phyloP scores from a whole-genome alignment of 2,888 invertebrate genomes.

The Belgica antarctica region DNA sequence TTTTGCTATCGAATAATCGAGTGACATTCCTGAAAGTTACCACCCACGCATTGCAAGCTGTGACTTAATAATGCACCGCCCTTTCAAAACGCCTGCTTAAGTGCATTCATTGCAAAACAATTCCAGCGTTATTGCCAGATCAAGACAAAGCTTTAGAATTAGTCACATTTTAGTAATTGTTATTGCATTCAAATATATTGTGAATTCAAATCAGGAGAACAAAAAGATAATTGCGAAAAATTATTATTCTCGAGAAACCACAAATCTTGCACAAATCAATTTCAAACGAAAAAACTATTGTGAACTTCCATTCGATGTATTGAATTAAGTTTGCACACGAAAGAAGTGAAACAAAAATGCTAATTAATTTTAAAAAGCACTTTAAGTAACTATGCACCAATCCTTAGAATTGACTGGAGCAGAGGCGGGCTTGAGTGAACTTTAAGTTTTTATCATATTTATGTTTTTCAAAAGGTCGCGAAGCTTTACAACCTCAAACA shows the following conservation, averaged over 20 bases:
- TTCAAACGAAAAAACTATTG: background rate
- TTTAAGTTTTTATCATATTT: too few relatives aligned
- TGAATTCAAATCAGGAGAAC: background rate
- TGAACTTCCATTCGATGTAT: background rate
- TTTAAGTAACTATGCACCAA: background rate
- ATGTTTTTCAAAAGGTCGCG: background rate
- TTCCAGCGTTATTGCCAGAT: background rate
- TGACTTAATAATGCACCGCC: background rate
- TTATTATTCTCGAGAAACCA: constrained; percentile 39
- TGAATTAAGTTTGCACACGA: constrained; percentile 7
- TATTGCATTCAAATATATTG: constrained; percentile 22
- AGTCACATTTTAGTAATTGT: constrained; percentile 35
- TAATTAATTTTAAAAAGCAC: background rate
- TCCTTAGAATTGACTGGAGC: too few relatives aligned
- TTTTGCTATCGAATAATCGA: background rate
- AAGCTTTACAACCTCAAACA: background rate
- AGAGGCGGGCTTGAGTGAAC: too few relatives aligned
- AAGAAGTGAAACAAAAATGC: background rate
- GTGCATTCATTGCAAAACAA: background rate
- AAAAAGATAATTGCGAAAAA: constrained; percentile 31
- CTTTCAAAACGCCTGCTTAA: background rate
- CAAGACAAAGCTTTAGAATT: background rate
- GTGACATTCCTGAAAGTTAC: background rate
- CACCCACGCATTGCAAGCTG: background rate
- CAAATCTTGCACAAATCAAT: constrained; percentile 31